A percentile compares a stretch with the other conserved stretches of the same genome.
Conservation (phyloP, 2,797 vertebrate species). For the Malacoraja senta region DNA sequence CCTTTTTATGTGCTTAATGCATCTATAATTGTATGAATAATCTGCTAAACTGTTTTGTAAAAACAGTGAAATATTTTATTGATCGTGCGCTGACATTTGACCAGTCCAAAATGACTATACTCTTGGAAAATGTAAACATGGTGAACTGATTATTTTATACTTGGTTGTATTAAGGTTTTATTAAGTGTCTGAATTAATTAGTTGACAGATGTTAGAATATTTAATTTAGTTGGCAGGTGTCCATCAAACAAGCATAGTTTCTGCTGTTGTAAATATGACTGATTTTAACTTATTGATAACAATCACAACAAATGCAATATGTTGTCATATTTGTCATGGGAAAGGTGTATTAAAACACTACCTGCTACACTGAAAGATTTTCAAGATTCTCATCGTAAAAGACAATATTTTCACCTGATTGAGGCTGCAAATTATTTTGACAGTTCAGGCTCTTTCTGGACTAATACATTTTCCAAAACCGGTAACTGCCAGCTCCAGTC, state of each 20-base stretch:
- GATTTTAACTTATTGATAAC: background rate
- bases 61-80: background rate
- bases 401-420: background rate
- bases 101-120: background rate
- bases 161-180: background rate
- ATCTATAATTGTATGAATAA: too few species aligned
- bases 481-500: background rate
- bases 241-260: background rate
- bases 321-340: background rate
- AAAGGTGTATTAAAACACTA: background rate
- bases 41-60: background rate
- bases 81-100: background rate
- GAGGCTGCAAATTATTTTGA: background rate
- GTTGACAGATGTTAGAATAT: background rate
- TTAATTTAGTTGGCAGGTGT: conserved; percentile 7
- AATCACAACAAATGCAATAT: background rate
- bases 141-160: background rate
- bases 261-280: background rate
- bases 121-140: background rate
- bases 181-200: background rate
- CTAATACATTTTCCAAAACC: background rate
- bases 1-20: too few species aligned
- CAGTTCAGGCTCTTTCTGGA: background rate
- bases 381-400: background rate
- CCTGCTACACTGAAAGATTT: background rate